phyloP scores from a whole-genome alignment of 2,888 invertebrate genomes.

The Muschampia plurimacula region DNA sequence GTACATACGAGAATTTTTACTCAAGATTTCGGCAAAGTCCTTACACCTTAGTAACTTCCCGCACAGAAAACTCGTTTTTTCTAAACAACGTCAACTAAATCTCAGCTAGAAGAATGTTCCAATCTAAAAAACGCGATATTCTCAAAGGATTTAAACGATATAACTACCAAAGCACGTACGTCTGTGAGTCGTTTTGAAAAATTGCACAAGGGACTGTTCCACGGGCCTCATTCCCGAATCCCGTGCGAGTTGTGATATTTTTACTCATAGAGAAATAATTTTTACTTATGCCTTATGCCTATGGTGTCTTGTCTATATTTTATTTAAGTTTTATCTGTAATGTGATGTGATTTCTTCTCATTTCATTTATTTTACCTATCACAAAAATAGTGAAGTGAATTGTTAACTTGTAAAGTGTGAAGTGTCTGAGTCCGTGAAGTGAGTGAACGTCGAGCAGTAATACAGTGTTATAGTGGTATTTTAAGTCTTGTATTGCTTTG shows the following conservation, averaged over 20 bases:
- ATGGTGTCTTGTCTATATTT: too few species aligned
- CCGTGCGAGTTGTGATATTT: too few species aligned
- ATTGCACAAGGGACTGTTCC: slow-evolving; percentile 41
- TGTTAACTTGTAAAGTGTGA: too few species aligned
- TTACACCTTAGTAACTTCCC: slow-evolving; percentile 9
- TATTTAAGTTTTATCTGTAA: too few species aligned
- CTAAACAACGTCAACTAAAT: slow-evolving; percentile 21
- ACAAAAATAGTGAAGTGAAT: too few species aligned
- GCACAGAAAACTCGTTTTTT: not conserved
- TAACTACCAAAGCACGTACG: slow-evolving; percentile 37
- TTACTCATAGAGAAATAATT: too few species aligned
- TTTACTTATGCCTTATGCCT: too few species aligned
- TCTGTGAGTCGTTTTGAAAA: slow-evolving; percentile 35
- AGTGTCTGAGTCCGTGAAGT: too few species aligned
- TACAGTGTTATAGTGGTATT: too few species aligned
- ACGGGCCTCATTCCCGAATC: slow-evolving; percentile 20
- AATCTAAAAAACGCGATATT: slow-evolving; percentile 34
- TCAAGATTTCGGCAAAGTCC: not conserved
- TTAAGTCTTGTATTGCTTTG: slow-evolving; percentile 44
- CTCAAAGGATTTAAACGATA: slow-evolving; percentile 39
- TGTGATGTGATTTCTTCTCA: too few species aligned
- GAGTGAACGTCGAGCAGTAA: too few species aligned
- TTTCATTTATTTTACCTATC: too few species aligned
- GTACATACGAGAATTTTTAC: not conserved
- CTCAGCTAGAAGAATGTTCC: slow-evolving; percentile 26